Percentiles rank a stretch among this genome's conserved stretches.
phyloP scores from a whole-genome alignment of 2,113 vertebrate genomes.

The Amphiprion percula region DNA sequence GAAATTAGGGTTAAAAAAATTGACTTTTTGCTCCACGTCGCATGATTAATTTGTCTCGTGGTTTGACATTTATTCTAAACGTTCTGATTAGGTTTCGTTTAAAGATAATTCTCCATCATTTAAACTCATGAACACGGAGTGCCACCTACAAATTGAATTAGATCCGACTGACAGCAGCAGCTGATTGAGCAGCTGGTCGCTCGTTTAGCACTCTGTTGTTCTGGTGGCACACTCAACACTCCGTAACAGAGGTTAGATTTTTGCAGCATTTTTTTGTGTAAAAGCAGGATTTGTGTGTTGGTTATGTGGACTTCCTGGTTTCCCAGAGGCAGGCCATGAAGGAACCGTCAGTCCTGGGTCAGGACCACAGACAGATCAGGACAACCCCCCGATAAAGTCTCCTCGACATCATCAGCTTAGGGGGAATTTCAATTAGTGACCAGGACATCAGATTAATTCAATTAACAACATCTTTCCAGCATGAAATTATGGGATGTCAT shows the following conservation, averaged over 20 bases:
- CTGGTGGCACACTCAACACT: neutral
- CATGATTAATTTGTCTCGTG: neutral
- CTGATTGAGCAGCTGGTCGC: neutral
- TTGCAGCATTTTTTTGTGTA: neutral
- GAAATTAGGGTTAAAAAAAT: too few species aligned
- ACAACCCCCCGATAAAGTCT: conserved; percentile 47
- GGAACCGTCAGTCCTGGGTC: conserved; percentile 39
- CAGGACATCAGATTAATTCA: conserved; percentile 47
- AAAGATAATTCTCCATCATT: neutral
- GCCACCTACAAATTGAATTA: conserved; percentile 6
- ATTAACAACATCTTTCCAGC: conserved; percentile 44
- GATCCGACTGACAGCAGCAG: neutral
- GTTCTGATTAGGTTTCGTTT: neutral
- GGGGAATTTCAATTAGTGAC: conserved; percentile 51
- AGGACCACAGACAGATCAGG: conserved; percentile 45
- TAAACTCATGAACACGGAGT: neutral
- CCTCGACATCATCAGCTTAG: conserved; percentile 43
- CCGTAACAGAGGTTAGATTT: neutral
- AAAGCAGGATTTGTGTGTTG: neutral
- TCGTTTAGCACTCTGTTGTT: neutral
- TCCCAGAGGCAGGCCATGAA: conserved; percentile 55
- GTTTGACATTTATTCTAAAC: conserved; percentile 10
- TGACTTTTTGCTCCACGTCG: too few species aligned
- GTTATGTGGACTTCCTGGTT: neutral
- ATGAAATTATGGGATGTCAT: conserved; percentile 78